phyloP scores from a whole-genome alignment of 2,113 vertebrate genomes.

The Corythoichthys haematopterus region DNA sequence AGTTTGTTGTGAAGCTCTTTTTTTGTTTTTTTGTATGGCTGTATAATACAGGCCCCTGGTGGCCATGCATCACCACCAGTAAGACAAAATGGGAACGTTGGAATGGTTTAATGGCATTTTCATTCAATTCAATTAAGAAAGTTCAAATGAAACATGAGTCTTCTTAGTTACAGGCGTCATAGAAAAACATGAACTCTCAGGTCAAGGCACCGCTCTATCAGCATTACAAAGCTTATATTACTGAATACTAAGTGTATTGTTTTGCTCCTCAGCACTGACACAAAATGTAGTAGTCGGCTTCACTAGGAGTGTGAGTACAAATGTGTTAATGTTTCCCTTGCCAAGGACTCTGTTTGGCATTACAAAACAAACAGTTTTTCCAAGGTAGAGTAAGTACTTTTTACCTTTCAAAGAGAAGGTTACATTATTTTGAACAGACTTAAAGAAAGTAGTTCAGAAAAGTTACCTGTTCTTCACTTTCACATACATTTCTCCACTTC shows the following conservation, averaged over 20 bases:
- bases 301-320: not conserved
- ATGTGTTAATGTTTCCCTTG: conserved; percentile 32
- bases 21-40: too few species aligned
- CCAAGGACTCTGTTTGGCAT: conserved; percentile 22
- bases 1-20: too few species aligned
- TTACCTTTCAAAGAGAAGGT: conserved; percentile 1
- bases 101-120: too few species aligned
- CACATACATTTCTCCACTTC: not conserved
- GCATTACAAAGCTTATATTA: not conserved
- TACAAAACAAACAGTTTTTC: conserved; percentile 28
- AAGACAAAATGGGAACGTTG: too few species aligned
- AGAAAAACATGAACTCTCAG: too few species aligned
- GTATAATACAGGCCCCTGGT: too few species aligned
- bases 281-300: not conserved
- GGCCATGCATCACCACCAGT: too few species aligned
- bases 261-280: not conserved
- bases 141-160: too few species aligned
- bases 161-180: too few species aligned
- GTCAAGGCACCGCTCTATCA: not conserved
- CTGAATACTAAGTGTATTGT: not conserved
- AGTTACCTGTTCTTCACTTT: conserved; percentile 18
- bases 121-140: too few species aligned
- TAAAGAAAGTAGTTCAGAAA: conserved; percentile 3
- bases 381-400: not conserved
- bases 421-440: conserved; percentile 20